Evolutionary conservation across 1,140 invertebrate genomes (phyloP), one percentile per base, ranked within the genome.

Genomic region (Mamestra configurata): DNA sequence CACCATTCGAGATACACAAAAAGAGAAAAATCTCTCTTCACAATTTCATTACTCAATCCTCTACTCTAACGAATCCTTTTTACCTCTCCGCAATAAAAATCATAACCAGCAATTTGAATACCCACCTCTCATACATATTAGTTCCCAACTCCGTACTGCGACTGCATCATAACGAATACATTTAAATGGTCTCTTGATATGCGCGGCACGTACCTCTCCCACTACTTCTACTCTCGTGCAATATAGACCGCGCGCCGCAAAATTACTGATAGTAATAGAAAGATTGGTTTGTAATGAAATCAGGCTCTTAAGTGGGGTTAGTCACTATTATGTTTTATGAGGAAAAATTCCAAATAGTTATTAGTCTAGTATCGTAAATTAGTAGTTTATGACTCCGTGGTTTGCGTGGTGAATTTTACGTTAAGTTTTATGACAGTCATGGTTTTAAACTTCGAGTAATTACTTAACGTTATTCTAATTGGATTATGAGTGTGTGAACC

Each of bases 121-220:
- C 3, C 37, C 13, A 10, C 13, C 20, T 8, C 22, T 35, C 35
- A 43, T 37, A 18, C 40, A 46, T 46, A 68, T 68, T 68, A 68
- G 64, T 46, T 49, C 7, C 8, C 35, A 64, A 37, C 31, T 64
- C 18, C 18, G 20, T 20, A 68, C 64, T 68, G 64, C 64, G 22
- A 24, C 37, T 49, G 64, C 64, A 68, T 49, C 64, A 68, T 46
- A 68, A 68, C 64, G 64, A 68, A 68, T 49, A 49, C 3, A 68
- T 68, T 49, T 49, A 68, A 68, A 40, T 68, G 20, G 37, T 43
- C 40, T 20, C 37, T 68, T 18, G 40, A 20, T 15, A 49, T 24
- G 64, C 40, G 40, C 20, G 13, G 10, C 64, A 68, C 64, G 64
- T 64, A 10, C 35, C 6, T n/a, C 59, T 6, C 59, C 59, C 59